Percentiles rank a stretch among this genome's conserved stretches.
These are phyloP conservation scores for Ylistrum balloti DNA, from an alignment of 1,140 invertebrate species.

Conservation along the genomic window DNA sequence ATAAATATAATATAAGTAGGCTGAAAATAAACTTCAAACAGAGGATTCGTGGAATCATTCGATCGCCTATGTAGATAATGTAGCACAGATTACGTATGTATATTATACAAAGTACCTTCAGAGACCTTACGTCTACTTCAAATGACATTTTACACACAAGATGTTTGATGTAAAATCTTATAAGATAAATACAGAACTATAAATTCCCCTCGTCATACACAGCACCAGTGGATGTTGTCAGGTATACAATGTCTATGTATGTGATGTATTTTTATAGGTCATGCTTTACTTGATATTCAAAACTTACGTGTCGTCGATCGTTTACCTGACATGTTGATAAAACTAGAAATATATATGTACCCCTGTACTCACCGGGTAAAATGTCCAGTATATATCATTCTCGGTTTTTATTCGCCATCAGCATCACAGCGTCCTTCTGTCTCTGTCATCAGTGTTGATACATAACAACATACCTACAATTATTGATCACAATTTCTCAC, in stretches of 20 bases:
- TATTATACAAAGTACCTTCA: too few relatives aligned
- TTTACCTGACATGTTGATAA: not conserved
- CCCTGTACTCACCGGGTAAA: not conserved
- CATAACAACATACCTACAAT: not conserved
- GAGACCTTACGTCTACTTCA: too few relatives aligned
- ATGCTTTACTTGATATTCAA: not conserved
- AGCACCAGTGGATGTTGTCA: too few relatives aligned
- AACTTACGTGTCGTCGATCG: not conserved
- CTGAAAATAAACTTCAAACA: too few relatives aligned
- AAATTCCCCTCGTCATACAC: too few relatives aligned
- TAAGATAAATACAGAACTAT: too few relatives aligned
- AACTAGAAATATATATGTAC: not conserved
- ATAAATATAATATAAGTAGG: too few relatives aligned
- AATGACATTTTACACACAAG: too few relatives aligned
- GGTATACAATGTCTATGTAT: too few relatives aligned
- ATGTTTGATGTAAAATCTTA: too few relatives aligned
- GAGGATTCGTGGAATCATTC: not conserved
- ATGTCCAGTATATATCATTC: not conserved
- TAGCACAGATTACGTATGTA: not conserved
- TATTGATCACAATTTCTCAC: conserved; percentile 18
- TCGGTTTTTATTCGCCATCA: not conserved
- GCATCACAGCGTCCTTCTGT: not conserved
- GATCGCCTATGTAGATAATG: not conserved
- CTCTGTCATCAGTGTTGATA: not conserved
- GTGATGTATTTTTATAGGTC: not conserved